Base-by-base conservation (phyloP, 2,113 vertebrate species). In the Microcebus jonahi region DNA sequence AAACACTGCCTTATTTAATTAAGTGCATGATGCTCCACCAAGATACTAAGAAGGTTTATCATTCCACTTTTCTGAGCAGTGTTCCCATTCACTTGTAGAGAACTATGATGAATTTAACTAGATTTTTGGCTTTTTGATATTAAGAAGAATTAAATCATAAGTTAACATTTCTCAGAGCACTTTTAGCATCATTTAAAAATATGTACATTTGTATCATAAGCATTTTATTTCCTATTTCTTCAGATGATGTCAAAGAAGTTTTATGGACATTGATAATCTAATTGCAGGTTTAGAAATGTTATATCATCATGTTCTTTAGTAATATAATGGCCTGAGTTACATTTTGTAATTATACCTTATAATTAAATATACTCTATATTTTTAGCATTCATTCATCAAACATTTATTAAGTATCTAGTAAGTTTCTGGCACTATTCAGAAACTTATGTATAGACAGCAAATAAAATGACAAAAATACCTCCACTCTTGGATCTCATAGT, bases 151-250 rank as follows among this genome's bases (percentile, higher is more conserved):
- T 81, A 84, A 82, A 45, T 12, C 31, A 34, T 55, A 76, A 80
- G 39, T 45, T 94, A 80, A 55, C 81, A 83, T 92, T 93, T 86
- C 71, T 67, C 14, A 81, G 20, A 82, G 23, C 23, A 84, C 42
- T 94, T 91, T 91, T 75, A 65, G 13, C 31, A 57, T 71, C 36
- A 63, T 94, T 77, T 79, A 27, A 83, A 70, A 91, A 36, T 82
- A 23, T 31, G 7, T 34, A 53, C 2, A 73, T 73, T 71, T 97
- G 1, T 21, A 55, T 95, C 14, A 65, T 63, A 80, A 90, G n/a
- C 55, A 57, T 77, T 93, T 87, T 91, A 75, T 65, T 76, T 55
- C 5, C 8, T 9, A 13, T 96, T 90, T 85, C 63, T 94, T 93
- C 8, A 50, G 31, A 91, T 75, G 21, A 83, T 88, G 12, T 71